phyloP scores from a whole-genome alignment of 2,888 invertebrate genomes.

The Encarsia formosa region DNA sequence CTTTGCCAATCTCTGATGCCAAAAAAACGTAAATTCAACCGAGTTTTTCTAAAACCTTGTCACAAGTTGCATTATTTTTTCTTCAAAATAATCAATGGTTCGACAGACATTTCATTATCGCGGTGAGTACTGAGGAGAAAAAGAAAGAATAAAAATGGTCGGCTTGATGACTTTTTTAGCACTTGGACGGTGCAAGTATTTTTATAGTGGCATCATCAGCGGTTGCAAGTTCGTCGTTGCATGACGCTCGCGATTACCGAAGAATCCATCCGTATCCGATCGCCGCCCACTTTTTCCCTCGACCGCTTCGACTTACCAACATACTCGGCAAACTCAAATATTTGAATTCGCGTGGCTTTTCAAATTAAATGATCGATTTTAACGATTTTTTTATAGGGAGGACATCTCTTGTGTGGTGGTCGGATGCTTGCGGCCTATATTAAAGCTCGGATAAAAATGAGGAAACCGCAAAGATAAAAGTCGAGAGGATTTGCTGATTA shows the following conservation, averaged over 20 bases:
- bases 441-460: conserved; percentile 3
- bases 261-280: background rate
- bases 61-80: no score
- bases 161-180: no score
- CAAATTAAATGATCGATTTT: background rate
- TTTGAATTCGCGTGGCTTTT: conserved; percentile 1
- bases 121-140: no score
- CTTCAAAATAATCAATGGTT: no score
- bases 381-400: background rate
- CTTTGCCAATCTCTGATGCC: no score
- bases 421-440: background rate
- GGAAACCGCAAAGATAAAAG: conserved; percentile 20
- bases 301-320: background rate
- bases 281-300: background rate
- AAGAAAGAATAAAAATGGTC: no score
- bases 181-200: no score
- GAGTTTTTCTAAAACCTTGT: no score
- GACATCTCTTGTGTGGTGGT: background rate
- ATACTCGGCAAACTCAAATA: conserved; percentile 6
- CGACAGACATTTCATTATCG: no score
- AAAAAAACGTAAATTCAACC: no score
- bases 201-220: no score
- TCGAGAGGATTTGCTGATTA: background rate
- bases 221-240: background rate
- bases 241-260: conserved; percentile 5